Evolutionary conservation across 2,113 vertebrate species (phyloP).

Genomic region (Urocolius indicus): DNA sequence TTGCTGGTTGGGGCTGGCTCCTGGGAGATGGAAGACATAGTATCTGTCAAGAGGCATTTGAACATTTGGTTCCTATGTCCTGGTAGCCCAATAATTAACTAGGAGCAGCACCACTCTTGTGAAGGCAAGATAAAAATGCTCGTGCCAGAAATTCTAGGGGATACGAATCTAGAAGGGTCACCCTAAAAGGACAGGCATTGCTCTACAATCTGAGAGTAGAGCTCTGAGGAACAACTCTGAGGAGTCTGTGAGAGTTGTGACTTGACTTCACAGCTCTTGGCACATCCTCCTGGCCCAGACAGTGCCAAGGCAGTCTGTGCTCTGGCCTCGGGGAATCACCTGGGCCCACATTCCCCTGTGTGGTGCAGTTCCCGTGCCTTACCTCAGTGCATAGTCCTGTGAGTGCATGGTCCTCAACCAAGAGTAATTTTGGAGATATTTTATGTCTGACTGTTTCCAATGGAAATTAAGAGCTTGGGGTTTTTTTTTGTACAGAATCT

Average conservation of each 20-base stretch:
- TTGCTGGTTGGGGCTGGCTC: background rate
- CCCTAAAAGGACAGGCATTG: background rate
- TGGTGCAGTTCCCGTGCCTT: fast-evolving
- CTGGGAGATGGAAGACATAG: background rate
- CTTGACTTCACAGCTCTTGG: background rate
- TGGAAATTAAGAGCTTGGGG: background rate
- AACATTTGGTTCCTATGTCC: background rate
- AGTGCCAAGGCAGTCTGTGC: background rate
- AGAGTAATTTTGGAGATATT: background rate
- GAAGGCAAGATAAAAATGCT: background rate
- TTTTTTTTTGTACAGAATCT: background rate
- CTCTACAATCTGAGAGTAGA: background rate
- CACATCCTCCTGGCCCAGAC: background rate
- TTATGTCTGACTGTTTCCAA: background rate
- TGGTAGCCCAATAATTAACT: background rate
- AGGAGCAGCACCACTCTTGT: background rate
- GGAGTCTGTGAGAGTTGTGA: background rate
- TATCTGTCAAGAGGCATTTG: background rate
- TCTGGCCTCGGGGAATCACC: background rate
- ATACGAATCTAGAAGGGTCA: background rate
- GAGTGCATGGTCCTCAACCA: background rate
- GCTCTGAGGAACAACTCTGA: too few relatives aligned
- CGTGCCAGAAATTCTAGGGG: background rate
- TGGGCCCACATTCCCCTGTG: background rate
- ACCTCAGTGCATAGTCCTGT: background rate